These are phyloP conservation scores for Diaprepes abbreviatus DNA, from an alignment of 2,888 invertebrate species.

Conservation along the genomic window DNA sequence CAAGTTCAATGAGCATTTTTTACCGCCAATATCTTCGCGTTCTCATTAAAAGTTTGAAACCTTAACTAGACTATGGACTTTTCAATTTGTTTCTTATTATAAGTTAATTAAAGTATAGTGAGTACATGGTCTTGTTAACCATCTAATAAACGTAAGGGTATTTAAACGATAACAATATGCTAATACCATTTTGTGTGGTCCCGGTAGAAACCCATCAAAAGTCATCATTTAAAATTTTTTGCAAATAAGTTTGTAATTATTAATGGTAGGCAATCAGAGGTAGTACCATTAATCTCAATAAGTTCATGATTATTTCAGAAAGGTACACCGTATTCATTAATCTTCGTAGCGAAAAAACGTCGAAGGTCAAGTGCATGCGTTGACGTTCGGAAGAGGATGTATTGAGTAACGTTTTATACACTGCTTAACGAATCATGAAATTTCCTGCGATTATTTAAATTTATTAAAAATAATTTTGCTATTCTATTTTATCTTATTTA, in stretches of 20 bases:
- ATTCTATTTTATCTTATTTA: too few species aligned
- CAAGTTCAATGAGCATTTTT: too few species aligned
- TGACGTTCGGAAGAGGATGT: slow-evolving; percentile 34
- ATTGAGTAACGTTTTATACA: not conserved
- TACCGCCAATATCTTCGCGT: too few species aligned
- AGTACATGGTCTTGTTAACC: too few species aligned
- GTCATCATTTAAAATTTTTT: slow-evolving; percentile 27
- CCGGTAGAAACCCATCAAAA: slow-evolving; percentile 23
- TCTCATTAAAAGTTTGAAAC: too few species aligned
- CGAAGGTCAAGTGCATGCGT: slow-evolving; percentile 40
- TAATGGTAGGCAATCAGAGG: slow-evolving; percentile 55
- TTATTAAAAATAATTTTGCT: too few species aligned
- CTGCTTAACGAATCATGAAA: not conserved
- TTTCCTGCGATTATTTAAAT: too few species aligned
- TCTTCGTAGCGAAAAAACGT: slow-evolving; percentile 54
- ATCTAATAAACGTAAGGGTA: too few species aligned
- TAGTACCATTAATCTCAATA: slow-evolving; percentile 64
- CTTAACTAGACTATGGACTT: too few species aligned
- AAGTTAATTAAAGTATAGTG: too few species aligned
- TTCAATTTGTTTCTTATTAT: too few species aligned
- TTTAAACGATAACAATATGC: too few species aligned
- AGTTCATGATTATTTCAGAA: slow-evolving; percentile 64
- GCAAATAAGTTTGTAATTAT: slow-evolving; percentile 59
- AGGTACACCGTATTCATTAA: slow-evolving; percentile 62
- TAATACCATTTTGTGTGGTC: not conserved